phyloP scores from a whole-genome alignment of 2,888 invertebrate genomes.

The Phalera bucephala region DNA sequence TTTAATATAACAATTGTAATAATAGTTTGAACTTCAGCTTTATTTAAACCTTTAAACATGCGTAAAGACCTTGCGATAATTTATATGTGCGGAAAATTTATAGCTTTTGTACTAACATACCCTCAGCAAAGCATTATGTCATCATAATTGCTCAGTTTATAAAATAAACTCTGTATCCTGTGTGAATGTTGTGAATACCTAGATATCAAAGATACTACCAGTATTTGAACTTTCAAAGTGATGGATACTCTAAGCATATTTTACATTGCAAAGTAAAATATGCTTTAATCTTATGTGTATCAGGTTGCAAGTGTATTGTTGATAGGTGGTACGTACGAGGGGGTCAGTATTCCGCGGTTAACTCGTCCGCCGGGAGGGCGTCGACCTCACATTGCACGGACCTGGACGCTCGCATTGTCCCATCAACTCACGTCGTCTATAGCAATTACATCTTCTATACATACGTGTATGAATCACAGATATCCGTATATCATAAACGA shows the following conservation, averaged over 20 bases:
- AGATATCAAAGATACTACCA: constrained; percentile 29
- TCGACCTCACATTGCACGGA: constrained; percentile 61
- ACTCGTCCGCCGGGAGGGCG: constrained; percentile 58
- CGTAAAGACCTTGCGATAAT: too few relatives aligned
- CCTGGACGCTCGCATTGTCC: constrained; percentile 58
- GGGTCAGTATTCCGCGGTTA: constrained; percentile 69
- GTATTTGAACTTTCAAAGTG: constrained; percentile 42
- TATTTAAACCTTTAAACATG: too few relatives aligned
- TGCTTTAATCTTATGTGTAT: constrained; percentile 35
- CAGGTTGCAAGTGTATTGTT: constrained; percentile 41
- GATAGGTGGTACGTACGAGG: constrained; percentile 35
- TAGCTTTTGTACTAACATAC: too few relatives aligned
- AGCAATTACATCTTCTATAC: too few relatives aligned
- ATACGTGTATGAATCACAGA: too few relatives aligned
- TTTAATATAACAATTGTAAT: too few relatives aligned
- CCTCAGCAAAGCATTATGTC: too few relatives aligned
- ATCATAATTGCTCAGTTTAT: too few relatives aligned
- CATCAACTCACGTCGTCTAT: constrained; percentile 24
- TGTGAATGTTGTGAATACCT: too few relatives aligned
- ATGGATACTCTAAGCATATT: constrained; percentile 36
- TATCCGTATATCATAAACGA: too few relatives aligned
- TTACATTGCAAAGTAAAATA: constrained; percentile 27
- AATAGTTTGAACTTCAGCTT: too few relatives aligned
- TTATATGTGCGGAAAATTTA: too few relatives aligned
- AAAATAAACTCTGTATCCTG: constrained; percentile 41